phyloP scores from a whole-genome alignment of 2,888 invertebrate species.

The Xestia ashworthii region DNA sequence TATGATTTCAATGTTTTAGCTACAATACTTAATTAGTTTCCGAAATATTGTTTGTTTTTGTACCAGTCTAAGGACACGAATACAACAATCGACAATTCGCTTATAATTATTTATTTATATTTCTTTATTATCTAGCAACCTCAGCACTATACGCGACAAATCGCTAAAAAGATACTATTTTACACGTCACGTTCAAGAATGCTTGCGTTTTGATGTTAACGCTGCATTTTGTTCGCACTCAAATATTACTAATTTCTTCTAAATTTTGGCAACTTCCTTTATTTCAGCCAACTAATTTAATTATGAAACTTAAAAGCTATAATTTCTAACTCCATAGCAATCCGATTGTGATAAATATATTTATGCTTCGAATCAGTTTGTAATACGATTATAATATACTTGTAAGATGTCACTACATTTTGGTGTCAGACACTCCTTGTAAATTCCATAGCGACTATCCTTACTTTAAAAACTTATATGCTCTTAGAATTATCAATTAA shows the following conservation, averaged over 20 bases:
- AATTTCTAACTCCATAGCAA: constrained; percentile 39
- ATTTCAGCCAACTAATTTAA: constrained; percentile 20
- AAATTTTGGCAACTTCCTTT: constrained; percentile 13
- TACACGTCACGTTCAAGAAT: constrained; percentile 63
- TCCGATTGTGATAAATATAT: constrained; percentile 56
- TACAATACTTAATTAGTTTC: constrained; percentile 71
- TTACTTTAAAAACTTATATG: constrained; percentile 12
- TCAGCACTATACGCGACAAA: constrained; percentile 61
- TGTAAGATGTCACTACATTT: constrained; percentile 11
- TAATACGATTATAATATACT: constrained; percentile 11
- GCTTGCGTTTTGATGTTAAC: constrained; percentile 29
- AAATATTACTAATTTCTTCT: constrained; percentile 23
- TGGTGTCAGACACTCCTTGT: constrained; percentile 39
- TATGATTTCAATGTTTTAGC: constrained; percentile 63
- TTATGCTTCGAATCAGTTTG: constrained; percentile 41
- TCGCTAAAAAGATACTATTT: constrained; percentile 66
- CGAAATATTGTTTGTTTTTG: constrained; percentile 71
- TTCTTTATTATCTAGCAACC: constrained; percentile 71
- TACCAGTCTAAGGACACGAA: constrained; percentile 73
- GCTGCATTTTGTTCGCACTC: constrained; percentile 55
- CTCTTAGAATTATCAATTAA: constrained; percentile 44
- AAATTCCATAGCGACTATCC: constrained; percentile 20
- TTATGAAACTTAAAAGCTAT: constrained; percentile 52
- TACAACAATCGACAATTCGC: constrained; percentile 70
- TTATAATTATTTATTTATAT: constrained; percentile 69